Base-by-base conservation (phyloP, 1,140 invertebrate genomes). In the Telenomus remus region DNA sequence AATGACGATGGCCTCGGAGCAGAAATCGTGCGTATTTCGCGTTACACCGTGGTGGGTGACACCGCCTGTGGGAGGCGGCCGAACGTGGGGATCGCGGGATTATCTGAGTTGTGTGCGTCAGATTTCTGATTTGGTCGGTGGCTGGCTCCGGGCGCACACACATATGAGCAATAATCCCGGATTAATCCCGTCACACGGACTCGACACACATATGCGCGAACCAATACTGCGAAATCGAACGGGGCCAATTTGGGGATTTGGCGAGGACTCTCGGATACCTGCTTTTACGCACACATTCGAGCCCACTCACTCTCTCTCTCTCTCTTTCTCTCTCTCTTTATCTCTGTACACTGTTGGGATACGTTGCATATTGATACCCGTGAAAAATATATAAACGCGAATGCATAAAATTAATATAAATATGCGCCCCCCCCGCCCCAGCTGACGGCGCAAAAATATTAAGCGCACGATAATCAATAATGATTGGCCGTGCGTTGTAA, bases 71-170 rank as follows among this genome's bases (percentile, higher is more conserved):
- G 68, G 70, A 27, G 68, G 33, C 64, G 44, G 56, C 63, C 47
- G 65, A 50, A 65, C 59, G 64, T 50, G 74, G 64, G 56, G 53
- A 77, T 78, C 78, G 83, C 82, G 82, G 84, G 84, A 85, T 86
- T 85, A 86, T 81, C 80, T 80, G 82, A 79, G 80, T 83, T 81
- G 86, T 88, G 82, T 84, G 85, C 81, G 86, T 85, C 80, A 82
- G 86, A 86, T 87, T 86, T 85, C 69, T 84, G 84, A 85, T 87
- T 86, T 84, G 80, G 81, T 80, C 77, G 79, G 63, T 78, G 71
- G 75, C 75, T 53, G 73, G 56, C 64, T 56, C 79, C 51, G 65
- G 71, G 61, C 76, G 42, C 43, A 43, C 43, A 42, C 75, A 75
- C 80, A 83, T 81, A 80, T 71, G 76, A 74, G 76, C 84, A 53